phyloP scores from a whole-genome alignment of 2,797 vertebrate species.

The Thamnophis elegans region DNA sequence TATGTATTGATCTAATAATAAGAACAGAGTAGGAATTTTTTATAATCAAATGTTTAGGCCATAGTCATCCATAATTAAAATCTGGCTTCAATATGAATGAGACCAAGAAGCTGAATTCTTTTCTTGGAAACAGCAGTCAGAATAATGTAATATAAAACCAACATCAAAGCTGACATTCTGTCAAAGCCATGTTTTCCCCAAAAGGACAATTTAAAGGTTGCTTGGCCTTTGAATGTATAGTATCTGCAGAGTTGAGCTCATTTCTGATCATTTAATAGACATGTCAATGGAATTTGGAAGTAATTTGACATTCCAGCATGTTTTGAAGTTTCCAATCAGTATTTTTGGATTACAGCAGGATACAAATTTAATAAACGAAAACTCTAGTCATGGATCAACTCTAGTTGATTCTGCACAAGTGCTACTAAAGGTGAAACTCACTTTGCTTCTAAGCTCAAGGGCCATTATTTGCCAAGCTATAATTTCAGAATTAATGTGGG shows the following conservation, averaged over 20 bases:
- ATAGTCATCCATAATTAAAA: not conserved
- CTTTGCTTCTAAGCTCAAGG: not conserved
- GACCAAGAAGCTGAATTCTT: not conserved
- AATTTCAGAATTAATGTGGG: not conserved
- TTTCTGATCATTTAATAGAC: not conserved
- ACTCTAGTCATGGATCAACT: not conserved
- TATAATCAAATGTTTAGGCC: not conserved
- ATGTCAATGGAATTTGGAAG: not conserved
- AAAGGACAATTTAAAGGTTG: not conserved
- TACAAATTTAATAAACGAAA: not conserved
- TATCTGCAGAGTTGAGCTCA: not conserved
- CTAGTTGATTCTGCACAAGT: not conserved
- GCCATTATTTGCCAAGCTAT: not conserved
- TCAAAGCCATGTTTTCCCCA: not conserved
- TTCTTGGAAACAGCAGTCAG: not conserved
- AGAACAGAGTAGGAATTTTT: not conserved
- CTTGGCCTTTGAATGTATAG: not conserved
- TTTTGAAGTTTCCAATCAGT: not conserved
- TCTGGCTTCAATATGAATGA: not conserved
- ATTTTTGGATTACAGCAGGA: not conserved
- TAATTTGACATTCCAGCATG: not conserved
- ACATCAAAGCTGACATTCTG: not conserved
- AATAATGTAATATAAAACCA: not conserved
- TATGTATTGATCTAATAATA: not conserved
- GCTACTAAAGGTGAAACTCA: not conserved